phyloP scores from a whole-genome alignment of 2,113 vertebrate genomes.

The Miniopterus natalensis region DNA sequence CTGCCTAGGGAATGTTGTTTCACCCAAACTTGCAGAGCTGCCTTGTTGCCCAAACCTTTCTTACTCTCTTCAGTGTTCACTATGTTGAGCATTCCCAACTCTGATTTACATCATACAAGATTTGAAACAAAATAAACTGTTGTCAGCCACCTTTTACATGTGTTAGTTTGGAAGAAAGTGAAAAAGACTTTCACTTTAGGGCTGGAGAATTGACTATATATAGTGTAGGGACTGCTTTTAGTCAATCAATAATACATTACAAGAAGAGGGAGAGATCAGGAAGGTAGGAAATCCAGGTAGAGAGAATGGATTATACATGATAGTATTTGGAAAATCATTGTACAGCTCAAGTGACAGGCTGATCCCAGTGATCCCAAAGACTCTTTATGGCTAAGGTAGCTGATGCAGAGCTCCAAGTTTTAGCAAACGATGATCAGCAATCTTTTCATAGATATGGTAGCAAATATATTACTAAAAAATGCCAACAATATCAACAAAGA shows the following conservation, averaged over 20 bases:
- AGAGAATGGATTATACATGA: background rate
- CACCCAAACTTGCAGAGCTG: background rate
- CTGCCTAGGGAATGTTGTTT: background rate
- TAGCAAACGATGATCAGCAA: background rate
- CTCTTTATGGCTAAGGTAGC: background rate
- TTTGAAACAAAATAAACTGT: background rate
- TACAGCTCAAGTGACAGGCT: background rate
- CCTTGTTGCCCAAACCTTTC: background rate
- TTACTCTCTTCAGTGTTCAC: background rate
- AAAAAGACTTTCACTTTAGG: background rate
- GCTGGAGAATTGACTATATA: background rate
- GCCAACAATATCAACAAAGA: background rate
- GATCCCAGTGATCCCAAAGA: background rate
- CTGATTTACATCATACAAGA: background rate
- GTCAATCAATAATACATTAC: background rate
- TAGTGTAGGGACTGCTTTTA: background rate
- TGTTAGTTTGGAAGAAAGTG: background rate
- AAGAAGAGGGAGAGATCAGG: background rate
- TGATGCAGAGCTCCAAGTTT: background rate
- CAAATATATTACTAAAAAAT: conserved; percentile 23
- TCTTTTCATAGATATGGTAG: background rate
- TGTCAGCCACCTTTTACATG: background rate
- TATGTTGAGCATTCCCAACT: background rate
- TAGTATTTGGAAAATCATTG: background rate
- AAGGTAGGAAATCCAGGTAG: background rate